Evolutionary conservation across 2,797 vertebrate species (phyloP), one percentile per base, ranked within the genome.

Genomic region (Anguilla anguilla): DNA sequence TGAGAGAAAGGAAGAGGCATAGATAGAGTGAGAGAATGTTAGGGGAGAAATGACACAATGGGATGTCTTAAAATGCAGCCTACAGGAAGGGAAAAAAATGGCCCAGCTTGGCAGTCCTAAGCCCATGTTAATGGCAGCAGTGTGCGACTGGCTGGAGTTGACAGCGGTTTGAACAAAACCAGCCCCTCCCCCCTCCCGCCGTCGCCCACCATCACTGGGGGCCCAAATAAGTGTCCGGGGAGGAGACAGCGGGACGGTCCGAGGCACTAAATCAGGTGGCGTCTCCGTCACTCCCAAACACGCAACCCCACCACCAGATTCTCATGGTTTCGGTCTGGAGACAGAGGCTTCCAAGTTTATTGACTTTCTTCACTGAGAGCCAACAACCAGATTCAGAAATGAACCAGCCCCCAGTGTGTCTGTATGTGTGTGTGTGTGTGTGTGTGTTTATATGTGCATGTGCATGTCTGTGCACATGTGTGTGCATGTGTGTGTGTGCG

Each of bases 51-150:
- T 51, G 85, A 85, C n/a, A 72, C 39, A 43, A 17, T 10, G 43
- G 61, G 13, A 49, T 22, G 85, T 35, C n/a, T 51, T 11, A 82
- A 51, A 82, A 82, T 49, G 19, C 4, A 9, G n/a, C 51, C 22
- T n/a, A 9, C 79, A 49, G 79, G 22, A 82, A 82, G 51, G 43
- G 25, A 28, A 22, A n/a, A 22, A 25, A 46, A 81, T 6, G 89
- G 88, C 87, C 90, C 87, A 91, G 95, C 94, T 94, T 93, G 57
- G 22, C 90, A 89, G 74, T 91, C 87, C 90, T 92, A 94, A 95
- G 93, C 91, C 88, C 90, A 84, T 86, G 87, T 87, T 94, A 95
- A 97, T 96, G 95, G 94, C 90, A 90, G 96, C 95, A 94, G 91
- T 91, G 93, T 86, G 87, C 87, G 91, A 95, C 95, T 95, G 93